phyloP scores from a whole-genome alignment of 2,888 invertebrate genomes.

The Monoplex corrugatus region DNA sequence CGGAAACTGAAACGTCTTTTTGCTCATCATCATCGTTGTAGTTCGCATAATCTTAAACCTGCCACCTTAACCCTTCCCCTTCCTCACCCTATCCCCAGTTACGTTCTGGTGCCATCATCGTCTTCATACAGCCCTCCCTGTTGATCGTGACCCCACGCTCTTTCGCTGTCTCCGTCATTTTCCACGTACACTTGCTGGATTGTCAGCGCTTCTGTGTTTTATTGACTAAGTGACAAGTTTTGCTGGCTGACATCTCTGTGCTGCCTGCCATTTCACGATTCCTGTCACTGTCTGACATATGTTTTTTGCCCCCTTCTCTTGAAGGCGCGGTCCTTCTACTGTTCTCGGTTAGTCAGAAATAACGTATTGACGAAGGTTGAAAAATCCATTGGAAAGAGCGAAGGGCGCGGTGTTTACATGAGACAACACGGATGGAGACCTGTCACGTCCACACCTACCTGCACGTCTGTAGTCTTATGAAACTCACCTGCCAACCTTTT shows the following conservation, averaged over 20 bases:
- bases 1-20: no score
- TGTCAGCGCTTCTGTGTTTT: background rate
- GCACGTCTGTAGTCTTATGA: background rate
- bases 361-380: background rate
- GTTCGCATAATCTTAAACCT: no score
- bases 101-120: background rate
- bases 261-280: background rate
- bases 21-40: no score
- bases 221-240: background rate
- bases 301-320: background rate
- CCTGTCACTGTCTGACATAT: background rate
- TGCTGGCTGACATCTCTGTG: background rate
- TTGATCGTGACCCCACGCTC: slow-evolving; percentile 25
- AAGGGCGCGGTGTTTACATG: background rate
- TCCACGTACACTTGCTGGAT: background rate
- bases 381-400: slow-evolving; percentile 16
- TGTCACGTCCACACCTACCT: slow-evolving; percentile 9
- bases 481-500: slow-evolving; percentile 21
- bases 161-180: background rate
- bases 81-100: background rate
- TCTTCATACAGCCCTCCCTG: background rate
- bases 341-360: slow-evolving; percentile 12
- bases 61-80: no score
- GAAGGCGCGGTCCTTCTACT: background rate
- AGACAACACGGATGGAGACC: background rate